These are phyloP conservation scores for Tenrec ecaudatus DNA, from an alignment of 2,113 vertebrate genomes.

Conservation along the genomic window DNA sequence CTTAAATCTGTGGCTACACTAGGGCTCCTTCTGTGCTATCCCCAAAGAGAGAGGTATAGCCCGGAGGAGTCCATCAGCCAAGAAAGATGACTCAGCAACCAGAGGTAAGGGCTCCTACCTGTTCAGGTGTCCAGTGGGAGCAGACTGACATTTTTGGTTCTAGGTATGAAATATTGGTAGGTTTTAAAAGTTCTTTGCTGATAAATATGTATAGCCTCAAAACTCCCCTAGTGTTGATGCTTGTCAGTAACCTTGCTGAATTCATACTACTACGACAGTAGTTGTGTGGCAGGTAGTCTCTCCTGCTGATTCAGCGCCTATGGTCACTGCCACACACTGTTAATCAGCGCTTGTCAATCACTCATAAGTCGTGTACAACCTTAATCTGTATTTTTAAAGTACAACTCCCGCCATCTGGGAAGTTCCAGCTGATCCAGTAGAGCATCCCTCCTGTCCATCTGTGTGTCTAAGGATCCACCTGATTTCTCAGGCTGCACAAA, in stretches of 20 bases:
- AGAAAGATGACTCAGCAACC: conserved; percentile 4
- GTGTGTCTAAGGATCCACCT: background rate
- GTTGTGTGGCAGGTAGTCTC: background rate
- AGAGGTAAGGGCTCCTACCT: background rate
- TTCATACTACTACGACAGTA: accelerated
- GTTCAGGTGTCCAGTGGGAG: no score
- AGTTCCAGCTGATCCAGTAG: accelerated
- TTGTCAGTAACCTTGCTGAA: background rate
- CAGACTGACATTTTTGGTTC: background rate
- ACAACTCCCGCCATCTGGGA: background rate
- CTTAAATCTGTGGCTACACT: background rate
- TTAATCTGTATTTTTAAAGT: background rate
- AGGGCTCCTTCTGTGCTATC: background rate
- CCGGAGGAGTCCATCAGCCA: background rate
- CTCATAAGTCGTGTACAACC: background rate
- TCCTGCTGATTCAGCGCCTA: no score
- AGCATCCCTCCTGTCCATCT: background rate
- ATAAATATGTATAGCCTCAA: accelerated
- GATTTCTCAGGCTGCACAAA: background rate
- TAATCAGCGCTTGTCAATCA: background rate
- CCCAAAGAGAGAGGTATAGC: background rate
- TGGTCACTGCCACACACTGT: no score
- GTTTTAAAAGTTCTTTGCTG: background rate
- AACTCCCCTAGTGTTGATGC: background rate
- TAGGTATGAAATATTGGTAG: background rate